Evolutionary conservation across 2,888 invertebrate species (phyloP), one percentile per base, ranked within the genome.

Genomic region (Lissonota sp.): DNA sequence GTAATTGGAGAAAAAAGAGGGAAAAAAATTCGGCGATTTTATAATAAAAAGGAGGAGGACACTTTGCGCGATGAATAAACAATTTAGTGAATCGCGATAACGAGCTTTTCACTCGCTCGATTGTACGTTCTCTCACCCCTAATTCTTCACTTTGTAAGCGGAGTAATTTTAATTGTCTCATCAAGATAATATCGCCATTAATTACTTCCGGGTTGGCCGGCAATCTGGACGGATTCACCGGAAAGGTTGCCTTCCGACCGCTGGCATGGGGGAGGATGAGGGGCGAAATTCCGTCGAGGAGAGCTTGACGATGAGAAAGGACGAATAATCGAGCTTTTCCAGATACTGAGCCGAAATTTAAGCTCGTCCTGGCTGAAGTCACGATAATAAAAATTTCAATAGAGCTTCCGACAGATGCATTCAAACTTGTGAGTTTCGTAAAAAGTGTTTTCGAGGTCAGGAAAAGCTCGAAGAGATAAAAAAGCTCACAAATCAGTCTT

Each of bases 101-200:
- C 80, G 80, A 80, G 76, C 63, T 26, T 26, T 26, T 26, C 26
- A 26, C 26, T 69, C 76, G 53, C 63, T 76, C 37, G 57, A 12
- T 39, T 42, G 60, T 26, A 51, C 55, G 44, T 37, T 14, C 26
- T 26, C 49, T 67, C 37, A 40, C 70, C 37, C 37, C 51, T 26
- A 39, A 51, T 42, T 40, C 16, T 10, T 39, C 40, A 26, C 26
- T 26, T 26, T 26, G 44, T 67, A 69, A 71, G 72, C 69, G 76
- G 76, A 82, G 73, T 80, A 74, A 83, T 83, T 83, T 82, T 83
- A 82, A 83, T 82, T 82, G 78, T 77, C 64, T 78, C 76, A 76
- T 79, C 82, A 83, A 80, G 70, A 83, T 82, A 76, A 82, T 84
- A 83, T 83, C 74, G 80, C 66, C 75, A 84, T 84, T 83, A 82